phyloP scores from a whole-genome alignment of 2,797 vertebrate species.

The Chromis chromis region DNA sequence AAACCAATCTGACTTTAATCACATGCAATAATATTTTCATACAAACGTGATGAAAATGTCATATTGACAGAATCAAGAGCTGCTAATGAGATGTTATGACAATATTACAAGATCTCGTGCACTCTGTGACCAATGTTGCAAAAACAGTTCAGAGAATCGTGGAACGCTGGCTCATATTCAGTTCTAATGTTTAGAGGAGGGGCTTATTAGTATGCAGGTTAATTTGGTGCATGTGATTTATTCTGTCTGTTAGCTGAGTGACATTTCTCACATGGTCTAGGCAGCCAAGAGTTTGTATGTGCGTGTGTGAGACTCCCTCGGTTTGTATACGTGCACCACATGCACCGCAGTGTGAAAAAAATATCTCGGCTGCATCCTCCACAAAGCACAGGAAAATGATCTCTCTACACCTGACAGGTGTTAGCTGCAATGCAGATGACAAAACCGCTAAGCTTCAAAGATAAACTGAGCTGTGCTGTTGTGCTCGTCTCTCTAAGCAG shows the following conservation, averaged over 20 bases:
- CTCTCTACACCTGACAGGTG: slow-evolving; percentile 59
- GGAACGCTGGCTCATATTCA: slow-evolving; percentile 37
- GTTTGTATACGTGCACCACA: slow-evolving; percentile 27
- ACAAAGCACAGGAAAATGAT: slow-evolving; percentile 46
- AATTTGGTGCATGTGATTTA: slow-evolving; percentile 31
- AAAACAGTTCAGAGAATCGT: slow-evolving; percentile 60
- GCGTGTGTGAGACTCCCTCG: slow-evolving; percentile 10
- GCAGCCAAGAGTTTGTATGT: slow-evolving; percentile 18
- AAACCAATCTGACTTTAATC: background rate
- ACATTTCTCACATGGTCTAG: slow-evolving; percentile 23
- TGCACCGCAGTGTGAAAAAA: slow-evolving; percentile 15
- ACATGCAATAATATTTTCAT: background rate
- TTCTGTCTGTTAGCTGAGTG: slow-evolving; percentile 14
- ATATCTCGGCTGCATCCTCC: slow-evolving; percentile 39
- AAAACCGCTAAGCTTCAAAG: slow-evolving; percentile 58
- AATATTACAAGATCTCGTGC: slow-evolving; percentile 5
- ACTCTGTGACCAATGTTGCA: slow-evolving; percentile 38
- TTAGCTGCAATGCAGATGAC: slow-evolving; percentile 60
- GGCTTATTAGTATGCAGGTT: slow-evolving; percentile 30
- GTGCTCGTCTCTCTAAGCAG: slow-evolving; percentile 5
- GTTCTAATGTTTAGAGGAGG: slow-evolving; percentile 29
- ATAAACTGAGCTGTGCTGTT: slow-evolving; percentile 14
- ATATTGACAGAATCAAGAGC: background rate
- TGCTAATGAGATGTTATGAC: slow-evolving; percentile 31
- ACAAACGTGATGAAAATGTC: background rate